Evolutionary conservation across 2,888 invertebrate species (phyloP), one percentile per base, ranked within the genome.

Genomic region (Yponomeuta plumbellus): DNA sequence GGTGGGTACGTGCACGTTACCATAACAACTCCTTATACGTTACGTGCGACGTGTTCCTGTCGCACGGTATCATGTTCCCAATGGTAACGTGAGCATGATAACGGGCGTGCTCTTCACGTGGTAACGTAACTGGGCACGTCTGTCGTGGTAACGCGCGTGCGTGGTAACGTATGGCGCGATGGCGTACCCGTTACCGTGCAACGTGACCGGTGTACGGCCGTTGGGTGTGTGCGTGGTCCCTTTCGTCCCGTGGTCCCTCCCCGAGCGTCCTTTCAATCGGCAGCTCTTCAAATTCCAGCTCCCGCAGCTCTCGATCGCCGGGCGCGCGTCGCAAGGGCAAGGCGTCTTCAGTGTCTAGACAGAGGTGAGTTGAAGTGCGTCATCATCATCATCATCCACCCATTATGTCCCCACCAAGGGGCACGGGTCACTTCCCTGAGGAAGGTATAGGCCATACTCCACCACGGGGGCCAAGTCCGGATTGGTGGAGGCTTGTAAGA

Each of bases 281-380:
- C 86, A 91, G 90, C 88, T 90, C 92, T 84, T 93, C 93, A 81
- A 85, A 91, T 86, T 92, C 91, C 83, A 92, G 92, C 74, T 92
- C 92, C 72, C 90, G 92, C 79, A 86, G 89, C 76, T 85, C 89
- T 77, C 78, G 86, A 71, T 85, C 88, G 59, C 84, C 85, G 67
- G 83, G 85, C 69, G 80, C 86, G 66, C 75, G 86, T 65, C 86
- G 89, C 80, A 88, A 88, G 80, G 76, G 84, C 73, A 79, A 86
- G 70, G 85, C 86, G 2, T 87, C 89, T n/a, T 86, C 91, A 67
- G 86, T 90, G 61, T 86, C 89, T 61, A 81, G 85, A 70, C 89
- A 89, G 80, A 88, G 91, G 91, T 90, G 78, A 80, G 85, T 72
- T 39, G 4, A 2, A 21, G 40, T 63, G 56, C 26, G 34, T 34